Conservation (phyloP, 1,140 invertebrate species). For the Pseudomyrmex cubaensis region DNA sequence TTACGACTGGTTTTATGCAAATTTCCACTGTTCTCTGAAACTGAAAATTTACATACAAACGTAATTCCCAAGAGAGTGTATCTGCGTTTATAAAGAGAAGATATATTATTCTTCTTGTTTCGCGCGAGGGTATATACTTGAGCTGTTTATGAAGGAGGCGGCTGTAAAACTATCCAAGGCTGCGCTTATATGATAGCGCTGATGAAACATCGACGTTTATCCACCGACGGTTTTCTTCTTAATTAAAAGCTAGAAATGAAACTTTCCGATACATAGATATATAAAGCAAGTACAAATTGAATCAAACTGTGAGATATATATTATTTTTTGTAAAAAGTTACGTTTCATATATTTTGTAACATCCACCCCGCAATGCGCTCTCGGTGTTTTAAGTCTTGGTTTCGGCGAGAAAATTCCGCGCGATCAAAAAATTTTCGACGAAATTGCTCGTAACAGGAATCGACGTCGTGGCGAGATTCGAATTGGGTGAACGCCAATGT, state of each 20-base stretch:
- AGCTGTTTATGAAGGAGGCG: constrained; percentile 48
- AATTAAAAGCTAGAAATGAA: constrained; percentile 48
- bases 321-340: background rate
- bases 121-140: constrained; percentile 31
- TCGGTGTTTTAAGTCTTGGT: background rate
- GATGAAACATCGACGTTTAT: constrained; percentile 42
- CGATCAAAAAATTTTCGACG: background rate
- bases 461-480: constrained; percentile 60
- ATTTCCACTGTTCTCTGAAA: constrained; percentile 58
- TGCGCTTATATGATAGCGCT: constrained; percentile 22
- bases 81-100: constrained; percentile 18
- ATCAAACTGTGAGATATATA: constrained; percentile 1
- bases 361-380: no score
- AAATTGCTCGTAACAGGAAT: constrained; percentile 46
- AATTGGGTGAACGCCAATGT: constrained; percentile 77
- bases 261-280: background rate
- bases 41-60: constrained; percentile 68
- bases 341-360: background rate
- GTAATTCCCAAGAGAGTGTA: constrained; percentile 63
- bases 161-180: constrained; percentile 25
- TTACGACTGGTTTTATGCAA: constrained; percentile 61
- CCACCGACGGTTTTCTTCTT: constrained; percentile 15
- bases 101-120: constrained; percentile 67
- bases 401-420: constrained; percentile 16
- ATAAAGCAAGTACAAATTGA: background rate